Evolutionary conservation across 2,888 invertebrate genomes (phyloP).

Genomic region (Girardia tigrina): DNA sequence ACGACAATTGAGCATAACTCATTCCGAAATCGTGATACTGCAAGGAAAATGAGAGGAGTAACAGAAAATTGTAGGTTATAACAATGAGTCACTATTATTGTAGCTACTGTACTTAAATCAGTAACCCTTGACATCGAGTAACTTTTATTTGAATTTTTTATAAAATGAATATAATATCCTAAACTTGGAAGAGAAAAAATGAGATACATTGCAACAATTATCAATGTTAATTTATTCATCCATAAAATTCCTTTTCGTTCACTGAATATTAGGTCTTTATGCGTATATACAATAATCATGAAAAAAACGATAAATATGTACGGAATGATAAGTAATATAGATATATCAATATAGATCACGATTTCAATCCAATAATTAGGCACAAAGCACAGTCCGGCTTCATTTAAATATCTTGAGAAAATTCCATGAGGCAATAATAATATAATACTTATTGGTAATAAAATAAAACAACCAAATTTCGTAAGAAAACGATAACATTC

Average conservation of each 20-base stretch:
- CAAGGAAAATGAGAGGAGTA: neutral
- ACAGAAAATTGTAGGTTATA: neutral
- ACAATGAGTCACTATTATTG: neutral
- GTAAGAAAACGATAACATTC: neutral
- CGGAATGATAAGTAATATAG: neutral
- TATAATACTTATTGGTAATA: neutral
- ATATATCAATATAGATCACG: neutral
- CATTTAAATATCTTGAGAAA: neutral
- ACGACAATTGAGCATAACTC: neutral
- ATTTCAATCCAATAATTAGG: neutral
- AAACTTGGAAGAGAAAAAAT: neutral
- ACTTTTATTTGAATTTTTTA: neutral
- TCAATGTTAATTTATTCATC: neutral
- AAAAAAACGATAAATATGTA: neutral
- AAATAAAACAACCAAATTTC: neutral
- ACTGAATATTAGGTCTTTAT: neutral
- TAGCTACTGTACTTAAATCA: neutral
- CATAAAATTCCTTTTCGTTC: neutral
- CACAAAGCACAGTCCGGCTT: neutral
- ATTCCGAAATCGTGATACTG: neutral
- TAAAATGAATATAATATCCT: neutral
- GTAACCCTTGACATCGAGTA: neutral
- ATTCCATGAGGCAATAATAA: neutral
- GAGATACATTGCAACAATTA: neutral
- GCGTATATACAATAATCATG: neutral